phyloP scores from a whole-genome alignment of 2,113 vertebrate species.

The Eurypyga helias region DNA sequence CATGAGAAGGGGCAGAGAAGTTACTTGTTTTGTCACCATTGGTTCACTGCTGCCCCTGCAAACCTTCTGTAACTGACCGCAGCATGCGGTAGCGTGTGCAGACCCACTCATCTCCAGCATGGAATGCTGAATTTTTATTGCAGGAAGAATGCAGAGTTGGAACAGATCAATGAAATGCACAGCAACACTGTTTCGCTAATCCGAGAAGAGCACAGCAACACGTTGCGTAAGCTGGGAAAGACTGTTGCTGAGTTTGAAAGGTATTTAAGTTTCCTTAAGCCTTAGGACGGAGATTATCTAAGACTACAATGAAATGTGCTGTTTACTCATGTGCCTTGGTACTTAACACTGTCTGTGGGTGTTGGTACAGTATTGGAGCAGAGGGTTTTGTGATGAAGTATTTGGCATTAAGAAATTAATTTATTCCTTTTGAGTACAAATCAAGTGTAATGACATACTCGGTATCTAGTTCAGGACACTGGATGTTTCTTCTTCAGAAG shows the following conservation, averaged over 20 bases:
- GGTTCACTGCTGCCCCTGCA: background rate
- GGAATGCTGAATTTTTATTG: background rate
- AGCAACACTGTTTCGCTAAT: constrained; percentile 60
- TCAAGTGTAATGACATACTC: background rate
- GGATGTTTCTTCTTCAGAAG: background rate
- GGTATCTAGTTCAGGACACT: background rate
- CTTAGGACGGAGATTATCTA: background rate
- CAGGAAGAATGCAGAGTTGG: constrained; percentile 79
- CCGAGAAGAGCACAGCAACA: constrained; percentile 72
- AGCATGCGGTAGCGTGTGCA: background rate
- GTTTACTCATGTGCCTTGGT: background rate
- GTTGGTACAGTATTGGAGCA: background rate
- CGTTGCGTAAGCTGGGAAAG: constrained; percentile 71
- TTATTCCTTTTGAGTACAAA: background rate
- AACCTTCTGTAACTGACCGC: background rate
- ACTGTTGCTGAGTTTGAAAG: constrained; percentile 82
- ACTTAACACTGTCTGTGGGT: background rate
- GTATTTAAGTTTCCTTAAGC: constrained; percentile 61
- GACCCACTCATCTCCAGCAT: background rate
- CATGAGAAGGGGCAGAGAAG: background rate
- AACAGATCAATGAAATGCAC: constrained; percentile 66
- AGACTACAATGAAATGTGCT: background rate
- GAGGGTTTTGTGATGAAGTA: background rate
- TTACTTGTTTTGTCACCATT: background rate
- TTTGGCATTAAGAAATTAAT: background rate